Percentiles rank a stretch among this genome's conserved stretches.
These are phyloP conservation scores for Calephelis nemesis DNA, from an alignment of 1,140 invertebrate genomes.

Conservation along the genomic window DNA sequence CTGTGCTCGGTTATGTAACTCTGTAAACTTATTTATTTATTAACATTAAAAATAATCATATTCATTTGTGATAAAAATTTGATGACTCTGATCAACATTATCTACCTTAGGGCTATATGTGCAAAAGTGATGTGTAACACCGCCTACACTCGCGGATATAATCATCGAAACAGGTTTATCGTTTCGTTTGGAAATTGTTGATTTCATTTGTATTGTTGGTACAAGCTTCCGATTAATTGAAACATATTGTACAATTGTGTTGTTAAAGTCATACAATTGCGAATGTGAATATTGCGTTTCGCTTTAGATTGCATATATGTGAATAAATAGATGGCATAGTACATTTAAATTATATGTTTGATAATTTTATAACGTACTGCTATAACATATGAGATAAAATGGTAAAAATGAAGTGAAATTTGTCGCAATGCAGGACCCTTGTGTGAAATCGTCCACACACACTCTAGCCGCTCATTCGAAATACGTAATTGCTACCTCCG, in stretches of 20 bases:
- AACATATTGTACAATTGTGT: slow-evolving; percentile 28
- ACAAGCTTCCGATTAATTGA: background rate
- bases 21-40: slow-evolving; percentile 76
- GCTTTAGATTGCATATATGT: background rate
- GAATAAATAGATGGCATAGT: background rate
- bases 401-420: slow-evolving; percentile 56
- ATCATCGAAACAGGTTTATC: slow-evolving; percentile 66
- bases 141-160: slow-evolving; percentile 61
- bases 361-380: background rate
- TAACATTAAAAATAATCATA: slow-evolving; percentile 45
- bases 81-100: slow-evolving; percentile 14
- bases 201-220: slow-evolving; percentile 27
- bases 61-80: slow-evolving; percentile 27
- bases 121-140: slow-evolving; percentile 68
- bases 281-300: background rate
- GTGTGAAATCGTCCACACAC: slow-evolving; percentile 52
- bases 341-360: background rate
- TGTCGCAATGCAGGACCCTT: slow-evolving; percentile 73
- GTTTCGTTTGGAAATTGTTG: slow-evolving; percentile 46
- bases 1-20: slow-evolving; percentile 74
- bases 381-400: slow-evolving; percentile 38
- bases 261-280: slow-evolving; percentile 22
- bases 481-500: slow-evolving; percentile 57
- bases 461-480: slow-evolving; percentile 51
- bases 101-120: slow-evolving; percentile 36